Base-by-base conservation (phyloP, 2,797 vertebrate genomes). In the Sebastes minor region DNA sequence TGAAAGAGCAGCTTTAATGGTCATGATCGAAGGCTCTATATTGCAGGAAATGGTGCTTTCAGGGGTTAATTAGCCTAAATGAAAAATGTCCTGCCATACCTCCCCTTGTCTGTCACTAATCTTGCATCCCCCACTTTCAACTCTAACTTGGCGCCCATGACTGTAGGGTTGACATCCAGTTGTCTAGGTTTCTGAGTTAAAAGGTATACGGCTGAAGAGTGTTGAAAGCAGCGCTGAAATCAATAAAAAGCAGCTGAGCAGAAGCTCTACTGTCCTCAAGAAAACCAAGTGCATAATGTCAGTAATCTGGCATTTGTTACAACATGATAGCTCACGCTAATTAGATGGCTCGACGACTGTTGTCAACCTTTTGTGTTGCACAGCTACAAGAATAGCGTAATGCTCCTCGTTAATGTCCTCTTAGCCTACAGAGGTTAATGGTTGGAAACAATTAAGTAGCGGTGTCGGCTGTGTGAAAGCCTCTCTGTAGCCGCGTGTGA, bases 391-490 rank as follows among this genome's bases (percentile, higher is more conserved):
- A 68, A 22, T n/a, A n/a, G 9, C n/a, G 33, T 42, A 62, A 62
- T 8, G 13, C 35, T 57, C 32, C 66, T 57, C 5, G 10, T 7
- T 49, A 32, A 72, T 71, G 56, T 71, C 71, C 57, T 74, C 57
- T 57, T 35, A 55, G 67, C 74, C 61, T 49, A 12, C 10, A 61
- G 27, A 77, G 67, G 81, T 74, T 83, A 85, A 74, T 56, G 62
- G 56, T 8, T 23, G 57, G 74, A 57, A 80, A 69, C 55, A 56
- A 66, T 76, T 28, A 71, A 35, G 33, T 4, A 12, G 57, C 2
- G 57, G 64, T 61, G 67, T 61, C 7, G 32, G 32, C 64, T 59
- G 67, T 20, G 71, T n/a, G 64, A 62, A 53, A 30, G 61, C n/a
- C 8, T 53, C 35, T 38, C 42, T 11, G 63, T 4, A 35, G 42